Base-by-base conservation (phyloP, 64 coral and sea anemone species). In the Acropora yongei region DNA sequence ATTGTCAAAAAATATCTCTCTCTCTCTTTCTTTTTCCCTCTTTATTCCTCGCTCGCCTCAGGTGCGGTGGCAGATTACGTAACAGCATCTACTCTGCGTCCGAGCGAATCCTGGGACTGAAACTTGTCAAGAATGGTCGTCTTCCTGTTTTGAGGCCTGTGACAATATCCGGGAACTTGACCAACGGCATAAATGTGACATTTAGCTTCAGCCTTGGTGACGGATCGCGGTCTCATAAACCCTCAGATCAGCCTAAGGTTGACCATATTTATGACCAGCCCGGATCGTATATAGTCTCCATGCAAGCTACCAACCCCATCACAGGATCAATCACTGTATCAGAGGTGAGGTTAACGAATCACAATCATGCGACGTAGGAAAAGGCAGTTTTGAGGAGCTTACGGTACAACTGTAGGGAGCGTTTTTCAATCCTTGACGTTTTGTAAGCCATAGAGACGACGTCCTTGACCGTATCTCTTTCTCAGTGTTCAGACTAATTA, bases 221-320 rank as follows among this genome's bases (percentile, higher is more conserved):
- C 42, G 95, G 92, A 10, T 91, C 95, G 0, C 84, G 0, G 2
- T 74, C 75, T 12, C 10, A 76, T 18, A 30, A 75, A 11, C 88
- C 89, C 8, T 82, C 58, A 8, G 39, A 78, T 1, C 45, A 51
- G 46, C 92, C 72, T 12, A 30, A 83, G 5, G 17, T 48, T 0
- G 40, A 30, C 30, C 95, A 97, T 75, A 97, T 97, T 44, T 97
- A 71, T 66, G 89, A 97, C 20, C 49, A 65, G 17, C 95, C 95
- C 1, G 92, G 95, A 0, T 97, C 95, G 0, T 97, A 97, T 67
- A 65, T 94, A 5, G 85, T 97, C 5, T 88, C 83, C 4, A 75
- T 94, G 30, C 43, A 40, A 41, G 95, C 95, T 41, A 86, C 20
- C n/a, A 97, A 94, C 63, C 10, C 43, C 6, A 78, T 88, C 39